Conservation (phyloP, 2,888 invertebrate species). For the Erpobdella octoculata region DNA sequence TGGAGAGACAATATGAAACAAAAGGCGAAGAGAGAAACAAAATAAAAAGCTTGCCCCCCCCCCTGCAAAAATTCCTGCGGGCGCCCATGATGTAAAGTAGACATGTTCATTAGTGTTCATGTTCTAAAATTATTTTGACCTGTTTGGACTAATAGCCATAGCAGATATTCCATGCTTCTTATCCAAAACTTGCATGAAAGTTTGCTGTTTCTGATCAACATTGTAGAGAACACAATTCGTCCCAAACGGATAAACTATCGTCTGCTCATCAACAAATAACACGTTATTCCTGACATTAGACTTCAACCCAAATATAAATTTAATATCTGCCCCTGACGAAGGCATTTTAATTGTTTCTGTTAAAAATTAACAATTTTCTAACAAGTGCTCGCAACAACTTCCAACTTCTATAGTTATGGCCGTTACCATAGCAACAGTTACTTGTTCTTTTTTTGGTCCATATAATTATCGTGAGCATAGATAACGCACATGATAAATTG, state of each 20-base stretch:
- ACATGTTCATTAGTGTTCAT: too few relatives aligned
- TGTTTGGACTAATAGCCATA: slow-evolving; percentile 52
- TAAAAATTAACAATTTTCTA: not conserved
- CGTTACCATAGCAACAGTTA: too few relatives aligned
- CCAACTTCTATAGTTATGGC: too few relatives aligned
- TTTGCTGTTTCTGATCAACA: slow-evolving; percentile 53
- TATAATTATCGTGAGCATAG: too few relatives aligned
- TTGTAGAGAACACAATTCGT: slow-evolving; percentile 53
- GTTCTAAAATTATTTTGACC: slow-evolving; percentile 31
- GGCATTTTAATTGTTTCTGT: too few relatives aligned
- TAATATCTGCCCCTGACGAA: slow-evolving; percentile 48
- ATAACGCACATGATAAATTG: too few relatives aligned
- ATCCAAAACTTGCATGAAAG: slow-evolving; percentile 53
- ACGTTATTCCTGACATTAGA: slow-evolving; percentile 49
- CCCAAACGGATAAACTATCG: slow-evolving; percentile 54
- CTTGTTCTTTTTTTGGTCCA: too few relatives aligned
- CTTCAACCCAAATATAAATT: slow-evolving; percentile 52
- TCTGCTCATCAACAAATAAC: slow-evolving; percentile 52
- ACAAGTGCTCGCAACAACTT: not conserved
- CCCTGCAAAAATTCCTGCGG: too few relatives aligned
- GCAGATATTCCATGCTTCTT: slow-evolving; percentile 53
- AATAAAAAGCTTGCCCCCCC: too few relatives aligned
- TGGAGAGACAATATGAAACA: too few relatives aligned
- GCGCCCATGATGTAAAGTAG: too few relatives aligned
- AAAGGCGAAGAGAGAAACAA: too few relatives aligned